Percentiles rank a stretch among this genome's conserved stretches.
These are phyloP conservation scores for Odontothrips loti DNA, from an alignment of 2,888 invertebrate genomes.

Conservation along the genomic window DNA sequence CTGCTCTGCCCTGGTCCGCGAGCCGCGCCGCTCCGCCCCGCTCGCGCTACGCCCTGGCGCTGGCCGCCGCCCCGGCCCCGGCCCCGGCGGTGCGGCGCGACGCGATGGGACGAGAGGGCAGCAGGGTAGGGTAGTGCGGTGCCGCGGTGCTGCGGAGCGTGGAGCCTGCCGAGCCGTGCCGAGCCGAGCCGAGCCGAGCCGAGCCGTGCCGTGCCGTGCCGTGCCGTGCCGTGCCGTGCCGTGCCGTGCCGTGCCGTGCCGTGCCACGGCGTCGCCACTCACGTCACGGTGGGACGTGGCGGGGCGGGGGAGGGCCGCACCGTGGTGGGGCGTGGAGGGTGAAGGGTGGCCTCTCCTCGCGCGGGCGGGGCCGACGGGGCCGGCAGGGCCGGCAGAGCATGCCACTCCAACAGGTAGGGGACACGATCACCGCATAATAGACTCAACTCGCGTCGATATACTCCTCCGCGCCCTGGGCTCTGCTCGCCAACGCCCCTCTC, in stretches of 20 bases:
- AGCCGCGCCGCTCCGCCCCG: not conserved
- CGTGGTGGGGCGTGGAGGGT: not conserved
- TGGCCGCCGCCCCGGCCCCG: too few relatives aligned
- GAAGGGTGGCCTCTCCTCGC: not conserved
- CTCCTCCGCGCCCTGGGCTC: slow-evolving; percentile 1
- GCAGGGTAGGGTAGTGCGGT: not conserved
- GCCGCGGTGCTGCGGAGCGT: not conserved
- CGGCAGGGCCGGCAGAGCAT: not conserved
- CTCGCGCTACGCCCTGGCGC: too few relatives aligned
- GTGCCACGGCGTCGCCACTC: not conserved
- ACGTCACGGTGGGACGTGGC: not conserved
- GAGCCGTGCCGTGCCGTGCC: not conserved
- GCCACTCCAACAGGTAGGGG: slow-evolving; percentile 24
- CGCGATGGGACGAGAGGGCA: not conserved
- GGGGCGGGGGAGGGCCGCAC: not conserved
- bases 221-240: not conserved
- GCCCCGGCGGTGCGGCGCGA: too few relatives aligned
- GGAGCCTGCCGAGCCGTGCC: not conserved
- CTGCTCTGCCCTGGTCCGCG: not conserved
- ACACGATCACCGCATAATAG: slow-evolving; percentile 19
- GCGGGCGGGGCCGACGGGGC: not conserved
- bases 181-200: not conserved
- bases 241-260: not conserved
- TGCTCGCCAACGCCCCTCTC: not conserved
- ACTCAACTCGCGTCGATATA: not conserved